A percentile compares a stretch with the other conserved stretches of the same genome.
phyloP scores from a whole-genome alignment of 1,140 invertebrate species.

The Mercenaria mercenaria region DNA sequence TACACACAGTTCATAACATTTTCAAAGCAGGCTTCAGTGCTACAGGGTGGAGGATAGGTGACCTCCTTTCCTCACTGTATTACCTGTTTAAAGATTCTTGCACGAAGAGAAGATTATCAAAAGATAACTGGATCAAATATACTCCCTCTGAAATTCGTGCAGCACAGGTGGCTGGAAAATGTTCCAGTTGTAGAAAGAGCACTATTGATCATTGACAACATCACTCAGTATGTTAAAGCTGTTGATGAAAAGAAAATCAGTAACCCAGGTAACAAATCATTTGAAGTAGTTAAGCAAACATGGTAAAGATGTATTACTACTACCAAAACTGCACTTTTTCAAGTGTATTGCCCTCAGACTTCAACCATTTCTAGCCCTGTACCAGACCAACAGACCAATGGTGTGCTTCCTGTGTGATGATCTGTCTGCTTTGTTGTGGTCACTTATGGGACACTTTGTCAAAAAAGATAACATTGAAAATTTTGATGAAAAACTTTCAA shows the following conservation, averaged over 20 bases:
- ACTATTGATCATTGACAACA: background rate
- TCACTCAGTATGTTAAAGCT: background rate
- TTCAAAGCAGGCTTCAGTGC: constrained; percentile 54
- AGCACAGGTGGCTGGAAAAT: constrained; percentile 30
- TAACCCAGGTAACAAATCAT: constrained; percentile 35
- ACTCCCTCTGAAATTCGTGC: constrained; percentile 48
- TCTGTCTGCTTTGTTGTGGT: background rate
- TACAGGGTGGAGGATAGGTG: constrained; percentile 52
- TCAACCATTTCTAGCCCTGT: constrained; percentile 56
- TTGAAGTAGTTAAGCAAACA: background rate
- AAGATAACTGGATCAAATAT: background rate
- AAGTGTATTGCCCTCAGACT: background rate
- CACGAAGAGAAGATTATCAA: constrained; percentile 54
- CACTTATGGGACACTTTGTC: constrained; percentile 35
- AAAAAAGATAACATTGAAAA: background rate
- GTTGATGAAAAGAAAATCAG: background rate
- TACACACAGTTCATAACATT: constrained; percentile 67
- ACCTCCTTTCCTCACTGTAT: constrained; percentile 57
- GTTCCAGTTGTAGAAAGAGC: background rate
- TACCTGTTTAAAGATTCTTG: constrained; percentile 65
- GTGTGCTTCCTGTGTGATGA: constrained; percentile 46
- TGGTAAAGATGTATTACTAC: background rate
- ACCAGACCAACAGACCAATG: constrained; percentile 49
- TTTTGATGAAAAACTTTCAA: background rate
- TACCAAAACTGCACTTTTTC: constrained; percentile 49